phyloP scores from a whole-genome alignment of 1,140 invertebrate species.

The Eupristina koningsbergeri region DNA sequence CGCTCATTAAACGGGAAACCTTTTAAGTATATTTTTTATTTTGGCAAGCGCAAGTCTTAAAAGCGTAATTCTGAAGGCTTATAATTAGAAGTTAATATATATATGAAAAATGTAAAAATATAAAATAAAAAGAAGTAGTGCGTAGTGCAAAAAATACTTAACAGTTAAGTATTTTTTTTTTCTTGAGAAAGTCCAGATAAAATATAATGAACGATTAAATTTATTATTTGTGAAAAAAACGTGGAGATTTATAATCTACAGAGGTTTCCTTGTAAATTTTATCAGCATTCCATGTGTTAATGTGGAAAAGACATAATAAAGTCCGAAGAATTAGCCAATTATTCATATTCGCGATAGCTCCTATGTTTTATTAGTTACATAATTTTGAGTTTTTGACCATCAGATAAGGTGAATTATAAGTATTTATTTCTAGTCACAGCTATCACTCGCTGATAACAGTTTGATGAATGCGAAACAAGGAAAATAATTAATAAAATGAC shows the following conservation, averaged over 20 bases:
- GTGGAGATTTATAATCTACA: background rate
- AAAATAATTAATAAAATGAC: slow-evolving; percentile 16
- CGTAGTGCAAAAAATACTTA: too few species aligned
- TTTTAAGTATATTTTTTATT: background rate
- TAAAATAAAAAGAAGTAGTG: too few species aligned
- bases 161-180: too few species aligned
- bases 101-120: too few species aligned
- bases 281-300: background rate
- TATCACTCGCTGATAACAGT: background rate
- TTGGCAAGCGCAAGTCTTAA: too few species aligned
- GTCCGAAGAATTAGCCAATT: background rate
- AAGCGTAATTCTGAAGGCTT: too few species aligned
- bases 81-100: too few species aligned
- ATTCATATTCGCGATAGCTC: background rate
- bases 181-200: too few species aligned
- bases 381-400: background rate
- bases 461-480: slow-evolving; percentile 4
- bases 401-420: background rate
- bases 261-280: background rate
- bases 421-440: background rate
- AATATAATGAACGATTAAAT: too few species aligned
- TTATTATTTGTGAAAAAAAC: too few species aligned
- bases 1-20: background rate
- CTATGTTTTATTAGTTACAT: background rate
- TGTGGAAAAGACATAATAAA: background rate